Evolutionary conservation across 2,888 invertebrate genomes (phyloP), one percentile per base, ranked within the genome.

Genomic region (Meloe dianella): DNA sequence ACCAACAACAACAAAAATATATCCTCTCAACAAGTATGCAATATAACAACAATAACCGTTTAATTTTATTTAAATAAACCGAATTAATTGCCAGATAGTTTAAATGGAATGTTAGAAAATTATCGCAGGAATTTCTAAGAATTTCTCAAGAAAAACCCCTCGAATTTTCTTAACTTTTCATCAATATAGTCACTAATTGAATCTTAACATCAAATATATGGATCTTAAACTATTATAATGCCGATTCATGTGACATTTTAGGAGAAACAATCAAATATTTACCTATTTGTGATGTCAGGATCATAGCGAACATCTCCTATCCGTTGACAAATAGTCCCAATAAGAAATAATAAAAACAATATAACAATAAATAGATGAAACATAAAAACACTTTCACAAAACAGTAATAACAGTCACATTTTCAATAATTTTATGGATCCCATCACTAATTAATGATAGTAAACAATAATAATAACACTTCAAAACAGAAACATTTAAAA

Each of bases 101-200:
- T 17, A 1, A 57, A 63, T 63, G 22, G 10, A 27, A 6, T 75
- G 75, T 75, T 61, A 65, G 74, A 74, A 74, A 67, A 71, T 71
- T 62, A 75, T 75, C 75, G 75, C 75, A 74, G 74, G 72, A 67
- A 66, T 70, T 66, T 64, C 64, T 61, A 66, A 27, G 54, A 72
- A 60, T 71, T 72, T 65, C 63, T 60, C 32, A 58, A 24, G 54
- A 54, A 61, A 56, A 72, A 68, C 68, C 75, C 74, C 75, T 73
- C 75, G 69, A 62, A 62, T 66, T 66, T 73, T 71, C 72, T 24
- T 54, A 24, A 8, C 5, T 41, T 54, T 54, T 61, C 54, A 60
- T 57, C 72, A 51, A 35, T 75, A 51, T 75, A 73, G 75, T 73
- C 75, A 75, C 75, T 58, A 30, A 59, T n/a, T 35, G 30, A 71